These are phyloP conservation scores for Sisyra nigra DNA, from an alignment of 2,888 invertebrate species.

Conservation along the genomic window DNA sequence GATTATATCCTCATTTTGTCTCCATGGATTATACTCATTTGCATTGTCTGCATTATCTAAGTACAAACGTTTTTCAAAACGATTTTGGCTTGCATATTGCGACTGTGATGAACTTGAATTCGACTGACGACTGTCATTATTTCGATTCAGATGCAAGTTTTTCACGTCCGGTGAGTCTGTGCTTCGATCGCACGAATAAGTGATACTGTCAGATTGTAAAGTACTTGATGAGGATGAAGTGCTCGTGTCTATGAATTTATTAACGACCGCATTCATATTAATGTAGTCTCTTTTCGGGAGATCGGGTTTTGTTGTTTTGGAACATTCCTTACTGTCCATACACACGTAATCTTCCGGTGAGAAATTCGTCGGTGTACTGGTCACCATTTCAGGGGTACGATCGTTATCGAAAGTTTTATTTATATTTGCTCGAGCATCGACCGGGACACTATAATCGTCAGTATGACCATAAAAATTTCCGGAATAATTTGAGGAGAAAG, in stretches of 20 bases:
- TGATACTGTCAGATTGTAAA: constrained; percentile 20
- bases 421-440: background rate
- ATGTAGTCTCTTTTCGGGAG: constrained; percentile 15
- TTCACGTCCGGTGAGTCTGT: constrained; percentile 10
- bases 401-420: background rate
- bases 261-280: constrained; percentile 16
- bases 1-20: too few relatives aligned
- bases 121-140: constrained; percentile 4
- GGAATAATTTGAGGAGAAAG: background rate
- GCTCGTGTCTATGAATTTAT: constrained; percentile 24
- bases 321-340: constrained; percentile 16
- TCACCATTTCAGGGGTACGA: background rate
- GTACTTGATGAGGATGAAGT: constrained; percentile 23
- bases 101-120: constrained; percentile 9
- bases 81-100: constrained; percentile 1
- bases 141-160: constrained; percentile 10
- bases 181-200: constrained; percentile 9
- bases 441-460: constrained; percentile 4
- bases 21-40: too few relatives aligned
- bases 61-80: too few relatives aligned
- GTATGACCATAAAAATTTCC: background rate
- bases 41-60: too few relatives aligned
- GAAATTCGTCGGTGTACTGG: constrained; percentile 4
- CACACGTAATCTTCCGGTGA: constrained; percentile 18
- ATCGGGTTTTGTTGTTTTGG: constrained; percentile 12